phyloP scores from a whole-genome alignment of 2,888 invertebrate genomes.

The Hymenopus coronatus region DNA sequence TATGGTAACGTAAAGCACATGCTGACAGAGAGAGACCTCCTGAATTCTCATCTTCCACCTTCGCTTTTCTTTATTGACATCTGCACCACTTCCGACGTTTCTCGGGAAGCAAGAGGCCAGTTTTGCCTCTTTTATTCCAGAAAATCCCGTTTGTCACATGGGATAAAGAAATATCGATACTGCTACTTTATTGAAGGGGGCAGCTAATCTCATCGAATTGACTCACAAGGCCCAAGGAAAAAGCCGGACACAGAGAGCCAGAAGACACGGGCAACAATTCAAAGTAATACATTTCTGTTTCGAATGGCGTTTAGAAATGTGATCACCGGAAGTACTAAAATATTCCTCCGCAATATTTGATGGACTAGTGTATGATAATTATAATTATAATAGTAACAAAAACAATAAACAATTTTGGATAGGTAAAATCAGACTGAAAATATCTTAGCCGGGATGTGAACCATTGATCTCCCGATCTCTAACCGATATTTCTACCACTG shows the following conservation, averaged over 20 bases:
- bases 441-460: too few species aligned
- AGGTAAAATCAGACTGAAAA: too few species aligned
- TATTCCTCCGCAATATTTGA: too few species aligned
- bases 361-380: too few species aligned
- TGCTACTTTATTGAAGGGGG: neutral
- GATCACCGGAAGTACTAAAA: too few species aligned
- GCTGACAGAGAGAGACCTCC: neutral
- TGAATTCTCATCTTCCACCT: neutral
- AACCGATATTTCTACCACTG: too few species aligned
- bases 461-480: too few species aligned
- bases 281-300: neutral
- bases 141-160: neutral
- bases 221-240: neutral
- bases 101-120: neutral
- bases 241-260: neutral
- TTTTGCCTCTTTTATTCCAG: neutral
- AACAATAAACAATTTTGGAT: too few species aligned
- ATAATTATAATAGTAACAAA: too few species aligned
- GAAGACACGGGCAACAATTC: neutral
- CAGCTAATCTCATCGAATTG: neutral
- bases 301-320: too few species aligned
- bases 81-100: neutral
- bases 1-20: neutral
- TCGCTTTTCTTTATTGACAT: neutral
- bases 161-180: neutral